Percentiles rank a stretch among this genome's conserved stretches.
Evolutionary conservation across 2,888 invertebrate genomes (phyloP).

Genomic region (Eubasilissa splendida): DNA sequence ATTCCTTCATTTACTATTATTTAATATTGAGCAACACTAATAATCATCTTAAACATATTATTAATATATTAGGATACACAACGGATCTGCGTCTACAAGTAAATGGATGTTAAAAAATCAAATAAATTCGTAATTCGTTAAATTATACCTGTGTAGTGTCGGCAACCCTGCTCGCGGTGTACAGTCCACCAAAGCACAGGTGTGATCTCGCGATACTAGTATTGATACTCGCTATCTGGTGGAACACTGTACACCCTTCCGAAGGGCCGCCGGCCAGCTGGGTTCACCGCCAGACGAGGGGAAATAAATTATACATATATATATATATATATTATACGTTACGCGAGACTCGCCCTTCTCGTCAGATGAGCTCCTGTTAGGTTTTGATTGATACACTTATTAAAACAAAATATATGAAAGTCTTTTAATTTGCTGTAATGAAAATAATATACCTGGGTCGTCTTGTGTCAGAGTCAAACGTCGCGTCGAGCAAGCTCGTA

Average conservation of each 20-base stretch:
- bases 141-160: background rate
- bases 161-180: constrained; percentile 10
- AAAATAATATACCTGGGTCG: too few relatives aligned
- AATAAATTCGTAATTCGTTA: too few relatives aligned
- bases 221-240: constrained; percentile 23
- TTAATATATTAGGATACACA: too few relatives aligned
- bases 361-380: background rate
- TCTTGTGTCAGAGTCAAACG: too few relatives aligned
- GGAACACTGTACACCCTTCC: constrained; percentile 22
- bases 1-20: too few relatives aligned
- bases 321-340: background rate
- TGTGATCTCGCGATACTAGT: constrained; percentile 27
- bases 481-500: too few relatives aligned
- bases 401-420: too few relatives aligned
- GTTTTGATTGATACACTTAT: background rate
- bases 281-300: constrained; percentile 6
- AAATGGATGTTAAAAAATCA: too few relatives aligned
- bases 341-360: background rate
- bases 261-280: constrained; percentile 3
- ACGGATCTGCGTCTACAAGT: too few relatives aligned
- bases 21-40: too few relatives aligned
- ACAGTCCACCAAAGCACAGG: constrained; percentile 33
- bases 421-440: too few relatives aligned
- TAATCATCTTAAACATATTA: too few relatives aligned
- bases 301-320: constrained; percentile 6